Evolutionary conservation across 2,113 vertebrate species (phyloP), one percentile per base, ranked within the genome.

Genomic region (Columba janthina): DNA sequence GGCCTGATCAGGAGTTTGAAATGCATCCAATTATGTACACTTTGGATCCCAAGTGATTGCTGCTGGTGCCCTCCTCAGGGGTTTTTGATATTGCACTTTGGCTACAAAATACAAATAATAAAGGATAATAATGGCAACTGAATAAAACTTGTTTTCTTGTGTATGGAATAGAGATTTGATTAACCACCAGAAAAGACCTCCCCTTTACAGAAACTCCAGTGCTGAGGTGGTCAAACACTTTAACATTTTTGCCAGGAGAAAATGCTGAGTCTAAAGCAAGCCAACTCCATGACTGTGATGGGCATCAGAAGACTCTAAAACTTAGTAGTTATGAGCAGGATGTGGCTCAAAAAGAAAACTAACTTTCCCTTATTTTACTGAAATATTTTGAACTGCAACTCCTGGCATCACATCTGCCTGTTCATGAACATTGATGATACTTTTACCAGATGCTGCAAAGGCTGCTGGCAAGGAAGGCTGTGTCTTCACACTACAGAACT

Each of bases 1-100:
- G 61, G 26, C 24, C 79, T 77, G 32, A 84, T 66, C 8, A 86
- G 69, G 42, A 80, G 25, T 70, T 65, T 50, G 75, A 86, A 93
- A 77, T 25, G 17, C 34, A 62, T 65, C 76, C 38, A 54, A 26
- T 42, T 58, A 38, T 38, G 62, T 4, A 22, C 6, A 53, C 5
- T 70, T 96, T 22, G 8, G 2, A 20, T 93, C 80, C 89, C 80
- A 96, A 95, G 91, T 75, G 86, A 5, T 87, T 95, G 96, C 83
- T 94, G 84, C 89, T 96, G 84, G 93, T 95, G 95, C 95, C 94
- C 94, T 94, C 94, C 93, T 96, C 95, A 96, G 93, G 91, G 89
- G 13, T 38, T 93, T 94, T 85, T 88, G 71, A 90, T 96, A 95
- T 75, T 95, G 93, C 95, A 94, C 65, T 36, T 44, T 48, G 38